These are phyloP conservation scores for Oenanthe melanoleuca DNA, from an alignment of 2,113 vertebrate species.

Conservation along the genomic window DNA sequence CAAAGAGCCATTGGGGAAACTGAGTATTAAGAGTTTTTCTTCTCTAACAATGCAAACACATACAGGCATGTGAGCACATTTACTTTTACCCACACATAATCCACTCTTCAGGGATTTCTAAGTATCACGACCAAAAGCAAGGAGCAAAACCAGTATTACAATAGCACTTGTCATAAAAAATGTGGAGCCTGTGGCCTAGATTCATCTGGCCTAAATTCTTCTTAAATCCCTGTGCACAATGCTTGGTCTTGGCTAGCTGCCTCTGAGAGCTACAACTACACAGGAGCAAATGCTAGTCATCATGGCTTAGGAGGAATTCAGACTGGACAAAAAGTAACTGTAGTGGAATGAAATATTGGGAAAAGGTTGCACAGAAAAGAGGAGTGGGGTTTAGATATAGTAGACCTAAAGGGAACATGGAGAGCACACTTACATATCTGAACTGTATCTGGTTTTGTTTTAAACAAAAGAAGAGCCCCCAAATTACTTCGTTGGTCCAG, in stretches of 20 bases:
- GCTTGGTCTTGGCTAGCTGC: slow-evolving; percentile 24
- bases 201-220: slow-evolving; percentile 57
- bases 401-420: background rate
- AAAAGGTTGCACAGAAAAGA: background rate
- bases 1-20: background rate
- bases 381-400: background rate
- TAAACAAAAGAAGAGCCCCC: background rate
- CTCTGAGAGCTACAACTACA: background rate
- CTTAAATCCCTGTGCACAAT: slow-evolving; percentile 8
- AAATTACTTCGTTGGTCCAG: background rate
- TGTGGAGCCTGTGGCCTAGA: slow-evolving; percentile 27
- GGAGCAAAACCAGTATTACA: background rate
- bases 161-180: slow-evolving; percentile 14
- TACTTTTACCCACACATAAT: background rate
- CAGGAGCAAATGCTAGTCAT: background rate
- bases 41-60: background rate
- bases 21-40: background rate
- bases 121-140: background rate
- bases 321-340: background rate
- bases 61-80: fast-evolving
- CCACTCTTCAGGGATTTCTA: background rate
- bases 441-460: background rate
- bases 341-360: background rate
- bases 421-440: background rate
- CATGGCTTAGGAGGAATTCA: background rate